Base-by-base conservation (phyloP, 2,888 invertebrate genomes). In the Rutpela maculata region DNA sequence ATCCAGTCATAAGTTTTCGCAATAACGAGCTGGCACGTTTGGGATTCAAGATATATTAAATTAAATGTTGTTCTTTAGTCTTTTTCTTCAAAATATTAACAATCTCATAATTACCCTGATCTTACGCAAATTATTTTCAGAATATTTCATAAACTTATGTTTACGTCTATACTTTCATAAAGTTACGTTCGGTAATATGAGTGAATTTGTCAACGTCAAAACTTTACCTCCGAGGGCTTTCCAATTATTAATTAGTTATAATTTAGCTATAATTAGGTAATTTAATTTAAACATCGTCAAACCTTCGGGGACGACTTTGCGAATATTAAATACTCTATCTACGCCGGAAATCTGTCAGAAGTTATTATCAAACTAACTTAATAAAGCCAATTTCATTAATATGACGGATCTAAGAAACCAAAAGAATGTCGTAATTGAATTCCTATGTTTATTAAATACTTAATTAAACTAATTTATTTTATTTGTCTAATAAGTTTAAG, bases 171-270 rank as follows among this genome's bases (percentile, higher is more conserved):
- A 31, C 15, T 31, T n/a, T 62, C 26, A 62, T 4, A 31, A 31
- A 31, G 22, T 31, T 62, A 62, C 3, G 9, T 31, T 31, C 35
- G 9, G 35, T 65, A 18, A 65, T 65, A 18, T n/a, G 12, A n/a
- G 38, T 38, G 19, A 65, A 43, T 65, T 38, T 31, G 43, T 65
- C 65, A 65, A 43, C 18, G 43, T 65, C 65, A 19, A 65, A 38
- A 65, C 38, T 65, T 56, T 68, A 17, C 57, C 68, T 18, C 31
- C 12, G 31, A 26, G 68, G 55, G 35, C 50, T 68, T 68, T 68
- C 10, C 57, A 68, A 57, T 68, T 68, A 68, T 68, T 68, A 68
- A 68, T 56, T 56, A 56, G 68, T 56, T 22, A 56, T 55, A 68
- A 68, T 56, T 68, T 68, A 11, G n/a, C 56, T 68, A 68, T 56